Percentiles rank a stretch among this genome's conserved stretches.
These are phyloP conservation scores for Agonopterix arenella DNA, from an alignment of 2,888 invertebrate genomes.

Conservation along the genomic window DNA sequence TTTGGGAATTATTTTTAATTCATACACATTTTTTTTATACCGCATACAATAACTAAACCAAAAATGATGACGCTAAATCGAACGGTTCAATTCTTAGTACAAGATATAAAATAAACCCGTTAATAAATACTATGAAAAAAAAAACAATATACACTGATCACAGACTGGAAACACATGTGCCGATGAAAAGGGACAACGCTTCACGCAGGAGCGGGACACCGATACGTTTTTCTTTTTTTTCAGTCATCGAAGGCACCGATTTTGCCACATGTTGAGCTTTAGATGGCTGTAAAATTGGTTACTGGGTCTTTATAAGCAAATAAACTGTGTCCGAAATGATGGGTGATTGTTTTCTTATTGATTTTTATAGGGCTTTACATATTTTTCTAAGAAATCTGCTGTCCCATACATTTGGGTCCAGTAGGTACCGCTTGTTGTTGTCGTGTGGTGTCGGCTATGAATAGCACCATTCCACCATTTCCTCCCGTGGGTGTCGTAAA, in stretches of 20 bases:
- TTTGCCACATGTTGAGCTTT: constrained; percentile 50
- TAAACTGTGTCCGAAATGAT: constrained; percentile 16
- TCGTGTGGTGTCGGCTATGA: no score
- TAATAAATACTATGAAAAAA: constrained; percentile 22
- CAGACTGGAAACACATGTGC: constrained; percentile 60
- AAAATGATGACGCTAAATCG: neutral
- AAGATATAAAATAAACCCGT: constrained; percentile 15
- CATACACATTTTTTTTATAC: no score
- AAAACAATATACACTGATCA: constrained; percentile 54
- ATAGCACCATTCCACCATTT: no score
- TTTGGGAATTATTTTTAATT: no score
- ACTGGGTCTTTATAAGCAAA: constrained; percentile 17
- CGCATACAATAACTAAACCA: neutral
- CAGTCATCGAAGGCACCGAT: constrained; percentile 43
- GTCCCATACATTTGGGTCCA: no score
- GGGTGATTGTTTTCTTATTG: constrained; percentile 10
- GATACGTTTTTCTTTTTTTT: constrained; percentile 31
- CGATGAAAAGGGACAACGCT: constrained; percentile 29
- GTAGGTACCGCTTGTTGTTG: no score
- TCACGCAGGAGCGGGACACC: constrained; percentile 28
- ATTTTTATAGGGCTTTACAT: constrained; percentile 6
- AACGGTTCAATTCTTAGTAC: neutral
- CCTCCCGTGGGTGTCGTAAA: no score
- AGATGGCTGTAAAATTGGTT: constrained; percentile 40
- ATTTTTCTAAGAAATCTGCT: no score